Percentiles rank a stretch among this genome's conserved stretches.
Evolutionary conservation across 2,888 invertebrate species (phyloP).

Genomic region (Torymus texanus): DNA sequence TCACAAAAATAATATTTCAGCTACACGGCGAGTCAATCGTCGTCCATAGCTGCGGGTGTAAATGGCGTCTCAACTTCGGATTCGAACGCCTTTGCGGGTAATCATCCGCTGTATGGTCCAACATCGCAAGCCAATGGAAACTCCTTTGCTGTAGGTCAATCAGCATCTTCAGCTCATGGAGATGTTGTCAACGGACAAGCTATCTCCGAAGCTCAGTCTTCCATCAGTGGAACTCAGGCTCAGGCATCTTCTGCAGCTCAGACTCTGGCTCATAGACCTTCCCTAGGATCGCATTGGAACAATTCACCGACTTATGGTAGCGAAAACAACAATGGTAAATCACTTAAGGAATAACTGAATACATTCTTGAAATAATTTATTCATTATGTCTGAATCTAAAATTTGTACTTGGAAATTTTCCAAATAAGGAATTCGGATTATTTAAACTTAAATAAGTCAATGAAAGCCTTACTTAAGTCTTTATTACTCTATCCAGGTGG

Average conservation of each 20-base stretch:
- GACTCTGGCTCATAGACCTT: not conserved
- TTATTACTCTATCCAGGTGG: not conserved
- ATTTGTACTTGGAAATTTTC: too few species aligned
- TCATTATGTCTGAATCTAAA: too few species aligned
- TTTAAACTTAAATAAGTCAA: too few species aligned
- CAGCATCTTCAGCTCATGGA: conserved; percentile 65
- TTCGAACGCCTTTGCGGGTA: conserved; percentile 63
- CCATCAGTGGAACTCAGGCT: conserved; percentile 61
- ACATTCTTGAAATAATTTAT: not conserved
- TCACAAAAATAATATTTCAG: conserved; percentile 47
- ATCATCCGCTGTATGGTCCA: conserved; percentile 64
- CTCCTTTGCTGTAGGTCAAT: conserved; percentile 64
- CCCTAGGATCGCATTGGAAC: not conserved
- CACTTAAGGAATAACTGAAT: too few species aligned
- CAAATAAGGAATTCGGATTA: too few species aligned
- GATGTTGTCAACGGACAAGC: conserved; percentile 66
- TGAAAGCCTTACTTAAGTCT: too few species aligned
- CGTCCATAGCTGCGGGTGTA: conserved; percentile 66
- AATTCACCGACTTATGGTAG: conserved; percentile 29
- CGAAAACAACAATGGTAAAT: conserved; percentile 32
- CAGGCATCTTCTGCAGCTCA: conserved; percentile 60
- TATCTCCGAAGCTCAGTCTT: conserved; percentile 65
- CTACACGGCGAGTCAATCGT: conserved; percentile 66
- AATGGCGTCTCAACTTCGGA: conserved; percentile 66
- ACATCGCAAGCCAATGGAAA: conserved; percentile 63